These are phyloP conservation scores for Trachelus troglodyta DNA, from an alignment of 2,888 invertebrate genomes.

Conservation along the genomic window DNA sequence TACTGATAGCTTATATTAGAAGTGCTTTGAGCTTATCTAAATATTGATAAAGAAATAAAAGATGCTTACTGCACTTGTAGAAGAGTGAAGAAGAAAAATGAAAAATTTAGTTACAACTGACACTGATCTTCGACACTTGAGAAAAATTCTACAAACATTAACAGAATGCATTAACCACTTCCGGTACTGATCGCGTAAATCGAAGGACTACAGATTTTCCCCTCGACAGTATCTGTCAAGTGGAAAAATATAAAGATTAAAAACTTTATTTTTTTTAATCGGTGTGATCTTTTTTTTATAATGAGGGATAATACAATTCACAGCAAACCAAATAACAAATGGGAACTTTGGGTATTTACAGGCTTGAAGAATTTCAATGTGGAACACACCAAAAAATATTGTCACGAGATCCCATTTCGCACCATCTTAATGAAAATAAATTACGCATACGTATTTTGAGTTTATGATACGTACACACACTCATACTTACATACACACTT, in stretches of 20 bases:
- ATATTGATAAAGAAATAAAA: neutral
- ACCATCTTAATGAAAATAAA: constrained; percentile 24
- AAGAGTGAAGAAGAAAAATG: neutral
- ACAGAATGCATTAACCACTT: too few species aligned
- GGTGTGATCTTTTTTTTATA: constrained; percentile 15
- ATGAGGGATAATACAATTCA: neutral
- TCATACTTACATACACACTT: constrained; percentile 8
- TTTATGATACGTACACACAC: constrained; percentile 12
- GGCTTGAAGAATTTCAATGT: constrained; percentile 15
- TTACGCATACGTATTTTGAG: constrained; percentile 21
- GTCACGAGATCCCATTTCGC: constrained; percentile 18
- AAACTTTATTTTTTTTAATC: neutral
- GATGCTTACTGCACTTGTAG: neutral
- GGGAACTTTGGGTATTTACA: constrained; percentile 12
- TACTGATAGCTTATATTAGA: neutral
- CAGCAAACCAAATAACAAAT: constrained; percentile 4
- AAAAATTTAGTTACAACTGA: neutral
- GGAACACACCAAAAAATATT: constrained; percentile 20
- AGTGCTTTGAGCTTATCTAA: neutral
- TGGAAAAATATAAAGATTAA: neutral
- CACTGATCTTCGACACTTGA: neutral
- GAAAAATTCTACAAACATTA: neutral
- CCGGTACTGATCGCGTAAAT: neutral
- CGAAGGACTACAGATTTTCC: neutral
- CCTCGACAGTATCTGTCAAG: neutral